Percentiles rank a stretch among this genome's conserved stretches.
phyloP scores from a whole-genome alignment of 2,113 vertebrate genomes.

The Danionella cerebrum region DNA sequence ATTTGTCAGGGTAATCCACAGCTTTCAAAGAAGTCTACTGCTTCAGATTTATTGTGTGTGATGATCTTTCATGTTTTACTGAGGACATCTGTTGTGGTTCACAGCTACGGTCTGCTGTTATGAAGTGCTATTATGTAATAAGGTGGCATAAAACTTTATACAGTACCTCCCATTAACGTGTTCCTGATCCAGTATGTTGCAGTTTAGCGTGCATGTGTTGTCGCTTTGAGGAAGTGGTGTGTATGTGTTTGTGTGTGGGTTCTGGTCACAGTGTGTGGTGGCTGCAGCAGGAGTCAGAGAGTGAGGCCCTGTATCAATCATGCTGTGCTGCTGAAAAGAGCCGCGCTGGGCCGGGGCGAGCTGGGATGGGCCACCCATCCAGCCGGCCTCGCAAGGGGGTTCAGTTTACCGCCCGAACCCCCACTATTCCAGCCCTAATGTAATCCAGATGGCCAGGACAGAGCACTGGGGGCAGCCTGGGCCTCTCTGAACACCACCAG shows the following conservation, averaged over 20 bases:
- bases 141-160: not conserved
- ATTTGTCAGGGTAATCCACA: conserved; percentile 9
- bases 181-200: conserved; percentile 18
- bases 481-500: conserved; percentile 10
- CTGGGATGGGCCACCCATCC: conserved; percentile 66
- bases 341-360: conserved; percentile 40
- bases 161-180: not conserved
- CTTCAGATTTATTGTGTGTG: conserved; percentile 2
- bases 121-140: conserved; percentile 17
- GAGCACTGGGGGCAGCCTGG: conserved; percentile 24
- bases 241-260: conserved; percentile 49
- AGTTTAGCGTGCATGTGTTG: not conserved
- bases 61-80: conserved; percentile 17
- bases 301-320: conserved; percentile 61
- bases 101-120: not conserved
- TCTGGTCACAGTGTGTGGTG: conserved; percentile 30
- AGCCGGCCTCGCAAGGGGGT: conserved; percentile 60
- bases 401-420: conserved; percentile 65
- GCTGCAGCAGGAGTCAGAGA: conserved; percentile 27
- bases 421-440: conserved; percentile 64
- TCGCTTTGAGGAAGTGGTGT: conserved; percentile 21
- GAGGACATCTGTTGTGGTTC: conserved; percentile 15
- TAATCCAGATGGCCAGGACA: conserved; percentile 66
- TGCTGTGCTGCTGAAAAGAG: conserved; percentile 62
- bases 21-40: not conserved